These are phyloP conservation scores for Platysteira castanea DNA, from an alignment of 2,113 vertebrate genomes.

Conservation along the genomic window DNA sequence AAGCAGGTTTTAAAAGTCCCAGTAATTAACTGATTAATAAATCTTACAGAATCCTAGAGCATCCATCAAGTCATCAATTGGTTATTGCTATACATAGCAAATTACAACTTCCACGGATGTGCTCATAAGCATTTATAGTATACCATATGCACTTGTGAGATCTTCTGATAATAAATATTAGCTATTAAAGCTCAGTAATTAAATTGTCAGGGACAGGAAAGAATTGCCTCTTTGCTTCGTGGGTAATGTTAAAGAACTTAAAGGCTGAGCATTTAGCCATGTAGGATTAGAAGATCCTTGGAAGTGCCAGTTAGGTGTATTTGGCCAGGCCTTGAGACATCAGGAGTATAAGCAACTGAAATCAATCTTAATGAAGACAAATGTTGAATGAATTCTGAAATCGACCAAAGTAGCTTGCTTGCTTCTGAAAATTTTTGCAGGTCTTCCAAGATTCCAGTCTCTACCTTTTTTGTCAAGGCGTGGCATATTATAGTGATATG, in stretches of 20 bases:
- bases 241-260: not conserved
- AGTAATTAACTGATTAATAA: not conserved
- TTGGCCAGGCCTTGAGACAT: not conserved
- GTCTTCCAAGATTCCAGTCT: not conserved
- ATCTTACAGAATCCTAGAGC: not conserved
- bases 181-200: not conserved
- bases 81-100: not conserved
- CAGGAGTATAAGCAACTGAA: not conserved
- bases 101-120: not conserved
- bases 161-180: not conserved
- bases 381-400: not conserved
- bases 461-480: not conserved
- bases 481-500: not conserved
- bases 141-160: not conserved
- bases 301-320: not conserved
- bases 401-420: not conserved
- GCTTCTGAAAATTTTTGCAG: not conserved
- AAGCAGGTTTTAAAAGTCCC: not conserved
- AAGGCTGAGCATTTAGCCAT: not conserved
- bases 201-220: not conserved
- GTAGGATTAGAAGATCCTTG: not conserved
- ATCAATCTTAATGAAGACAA: not conserved
- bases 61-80: not conserved
- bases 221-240: not conserved
- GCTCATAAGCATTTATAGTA: not conserved